Percentiles rank a stretch among this genome's conserved stretches.
These are phyloP conservation scores for Gambusia affinis DNA, from an alignment of 2,113 vertebrate species.

Conservation along the genomic window DNA sequence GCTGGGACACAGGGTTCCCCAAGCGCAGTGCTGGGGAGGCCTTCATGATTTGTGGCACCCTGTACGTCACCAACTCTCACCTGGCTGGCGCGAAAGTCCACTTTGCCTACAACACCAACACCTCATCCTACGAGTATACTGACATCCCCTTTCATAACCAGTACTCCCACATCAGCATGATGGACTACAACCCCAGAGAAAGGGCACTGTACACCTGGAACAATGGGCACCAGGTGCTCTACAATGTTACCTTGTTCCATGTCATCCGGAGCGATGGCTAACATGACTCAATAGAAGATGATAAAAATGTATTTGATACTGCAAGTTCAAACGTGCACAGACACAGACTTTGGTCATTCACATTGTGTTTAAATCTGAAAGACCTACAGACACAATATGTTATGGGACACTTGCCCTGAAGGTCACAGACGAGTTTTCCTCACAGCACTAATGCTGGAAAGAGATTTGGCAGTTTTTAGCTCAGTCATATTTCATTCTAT, in stretches of 20 bases:
- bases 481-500: conserved; percentile 55
- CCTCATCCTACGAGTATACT: conserved; percentile 75
- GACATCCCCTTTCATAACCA: conserved; percentile 81
- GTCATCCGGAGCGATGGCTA: conserved; percentile 72
- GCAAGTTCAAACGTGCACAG: conserved; percentile 21
- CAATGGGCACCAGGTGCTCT: conserved; percentile 81
- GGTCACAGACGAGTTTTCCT: conserved; percentile 44
- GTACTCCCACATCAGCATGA: conserved; percentile 83
- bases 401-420: conserved; percentile 43
- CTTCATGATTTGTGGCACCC: conserved; percentile 80
- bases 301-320: background rate
- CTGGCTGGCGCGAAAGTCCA: conserved; percentile 80
- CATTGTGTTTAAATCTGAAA: conserved; percentile 41
- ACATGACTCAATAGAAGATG: background rate
- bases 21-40: conserved; percentile 81
- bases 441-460: conserved; percentile 11
- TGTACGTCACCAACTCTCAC: conserved; percentile 82
- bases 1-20: conserved; percentile 81
- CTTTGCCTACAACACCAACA: conserved; percentile 80
- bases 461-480: conserved; percentile 27
- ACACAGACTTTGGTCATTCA: conserved; percentile 17
- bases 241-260: conserved; percentile 75
- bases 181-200: conserved; percentile 82
- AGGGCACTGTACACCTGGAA: conserved; percentile 80
- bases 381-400: conserved; percentile 45